Evolutionary conservation across 2,888 invertebrate genomes (phyloP), one percentile per base, ranked within the genome.

Genomic region (Eubasilissa splendida): DNA sequence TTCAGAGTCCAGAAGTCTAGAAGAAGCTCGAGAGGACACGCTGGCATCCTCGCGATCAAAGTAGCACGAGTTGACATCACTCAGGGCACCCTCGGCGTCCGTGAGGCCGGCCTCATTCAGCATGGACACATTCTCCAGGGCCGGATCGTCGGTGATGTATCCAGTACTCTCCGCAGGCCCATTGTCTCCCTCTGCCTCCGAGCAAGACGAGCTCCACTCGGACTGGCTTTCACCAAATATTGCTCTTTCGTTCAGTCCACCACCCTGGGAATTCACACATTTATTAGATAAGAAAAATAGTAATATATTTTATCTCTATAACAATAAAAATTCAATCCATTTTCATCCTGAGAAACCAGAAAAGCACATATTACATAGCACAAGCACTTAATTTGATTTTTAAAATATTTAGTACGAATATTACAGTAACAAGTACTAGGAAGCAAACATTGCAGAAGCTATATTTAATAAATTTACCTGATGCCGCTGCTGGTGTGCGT

Each of bases 141-240:
- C 96, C 0, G 96, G 96, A 88, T 96, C 96, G 88, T 96, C 96
- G 0, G 96, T 96, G n/a, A 95, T 95, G 87, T 96, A 96, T 50
- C 96, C 96, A 1, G 95, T 95, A 84, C 95, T 95, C 86, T 93
- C 93, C 0, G 92, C 92, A 71, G 91, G 92, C 53, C 91, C 90
- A 1, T 88, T 87, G 59, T 89, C 88, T 10, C 89, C 88, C 85
- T 91, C 88, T 81, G 92, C 89, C 86, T 92, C 92, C 14, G 93
- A 92, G 83, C 91, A 90, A 56, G 91, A 91, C 3, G 91, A 91
- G 84, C 95, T 95, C 95, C 95, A 95, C 86, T 96, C 96, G n/a
- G 95, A 95, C 85, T 95, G 94, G 88, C 95, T 95, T 86, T 93
- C 93, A 84, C 93, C 90, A 87, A 90, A 91, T 82, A 88, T 79